Conservation (phyloP, 2,113 vertebrate species). For the Eulemur macaco region DNA sequence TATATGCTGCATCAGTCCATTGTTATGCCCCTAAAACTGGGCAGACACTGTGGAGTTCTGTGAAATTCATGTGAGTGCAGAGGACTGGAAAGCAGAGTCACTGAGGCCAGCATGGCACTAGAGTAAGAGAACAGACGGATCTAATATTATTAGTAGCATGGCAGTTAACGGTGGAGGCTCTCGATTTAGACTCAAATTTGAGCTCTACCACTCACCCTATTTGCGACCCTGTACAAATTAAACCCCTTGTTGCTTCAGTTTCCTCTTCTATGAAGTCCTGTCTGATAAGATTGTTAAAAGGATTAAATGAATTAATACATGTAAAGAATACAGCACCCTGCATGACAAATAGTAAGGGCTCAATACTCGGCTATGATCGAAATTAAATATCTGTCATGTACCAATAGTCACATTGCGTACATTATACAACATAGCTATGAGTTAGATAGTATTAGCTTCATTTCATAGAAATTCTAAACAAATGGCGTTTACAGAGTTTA, state of each 20-base stretch:
- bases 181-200: neutral
- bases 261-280: neutral
- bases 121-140: neutral
- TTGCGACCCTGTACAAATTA: neutral
- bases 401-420: neutral
- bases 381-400: neutral
- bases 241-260: neutral
- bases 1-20: neutral
- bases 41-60: neutral
- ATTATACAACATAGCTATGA: neutral
- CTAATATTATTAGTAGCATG: neutral
- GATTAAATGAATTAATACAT: neutral
- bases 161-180: neutral
- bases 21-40: neutral
- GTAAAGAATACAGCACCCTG: neutral
- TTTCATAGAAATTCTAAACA: neutral
- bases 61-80: neutral
- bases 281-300: neutral
- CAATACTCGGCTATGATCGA: neutral
- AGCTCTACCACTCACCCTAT: neutral
- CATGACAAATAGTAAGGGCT: neutral
- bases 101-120: neutral
- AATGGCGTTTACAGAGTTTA: neutral
- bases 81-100: neutral
- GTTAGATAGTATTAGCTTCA: neutral